These are phyloP conservation scores for Halesus radiatus DNA, from an alignment of 1,140 invertebrate species.

Conservation along the genomic window DNA sequence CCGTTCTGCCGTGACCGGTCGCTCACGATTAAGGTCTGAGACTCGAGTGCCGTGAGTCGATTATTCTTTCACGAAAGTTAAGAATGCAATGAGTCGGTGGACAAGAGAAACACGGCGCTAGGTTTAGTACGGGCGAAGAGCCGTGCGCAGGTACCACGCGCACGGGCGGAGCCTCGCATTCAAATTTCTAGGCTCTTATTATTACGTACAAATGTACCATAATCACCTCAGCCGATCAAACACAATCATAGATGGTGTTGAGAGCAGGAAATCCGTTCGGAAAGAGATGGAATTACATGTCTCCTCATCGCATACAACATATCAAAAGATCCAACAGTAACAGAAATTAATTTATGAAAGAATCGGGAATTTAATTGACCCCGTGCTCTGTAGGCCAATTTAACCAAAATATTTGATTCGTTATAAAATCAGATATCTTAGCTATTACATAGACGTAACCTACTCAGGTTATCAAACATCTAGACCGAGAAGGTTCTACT, in stretches of 20 bases:
- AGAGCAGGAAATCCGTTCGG: not conserved
- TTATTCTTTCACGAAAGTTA: constrained; percentile 48
- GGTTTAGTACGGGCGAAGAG: not conserved
- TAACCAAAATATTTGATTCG: no score
- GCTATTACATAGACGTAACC: no score
- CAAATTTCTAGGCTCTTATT: constrained; percentile 16
- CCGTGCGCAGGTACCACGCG: constrained; percentile 12
- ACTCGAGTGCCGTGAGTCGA: constrained; percentile 48
- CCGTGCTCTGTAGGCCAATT: no score
- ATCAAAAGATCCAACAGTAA: not conserved
- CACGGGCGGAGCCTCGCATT: constrained; percentile 4
- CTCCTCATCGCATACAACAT: not conserved
- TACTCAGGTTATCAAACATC: no score
- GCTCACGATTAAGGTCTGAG: constrained; percentile 53
- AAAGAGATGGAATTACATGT: not conserved
- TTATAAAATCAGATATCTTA: no score
- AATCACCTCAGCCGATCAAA: no score
- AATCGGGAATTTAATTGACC: no score
- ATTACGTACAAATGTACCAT: not conserved
- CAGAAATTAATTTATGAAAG: no score
- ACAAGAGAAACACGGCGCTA: constrained; percentile 13
- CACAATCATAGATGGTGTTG: not conserved
- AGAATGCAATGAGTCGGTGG: constrained; percentile 37
- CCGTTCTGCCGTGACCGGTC: constrained; percentile 39
- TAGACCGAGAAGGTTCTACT: no score